Evolutionary conservation across 2,888 invertebrate species (phyloP).

Genomic region (Linnaemya vulpina): DNA sequence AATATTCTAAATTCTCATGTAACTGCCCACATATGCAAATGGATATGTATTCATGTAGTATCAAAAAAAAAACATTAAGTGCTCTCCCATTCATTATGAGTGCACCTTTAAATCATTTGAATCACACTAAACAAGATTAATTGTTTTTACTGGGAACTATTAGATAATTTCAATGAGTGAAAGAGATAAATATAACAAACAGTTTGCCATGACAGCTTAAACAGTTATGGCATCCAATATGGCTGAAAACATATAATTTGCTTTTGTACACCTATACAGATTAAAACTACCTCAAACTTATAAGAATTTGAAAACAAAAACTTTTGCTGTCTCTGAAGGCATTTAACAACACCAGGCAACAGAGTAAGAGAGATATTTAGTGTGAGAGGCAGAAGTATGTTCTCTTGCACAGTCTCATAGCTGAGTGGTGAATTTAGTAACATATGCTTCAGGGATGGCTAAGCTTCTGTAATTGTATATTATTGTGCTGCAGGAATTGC

Average conservation of each 20-base stretch:
- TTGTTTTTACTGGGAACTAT: conserved; percentile 2
- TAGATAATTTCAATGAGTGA: conserved; percentile 68
- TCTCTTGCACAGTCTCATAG: conserved; percentile 46
- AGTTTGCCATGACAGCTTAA: conserved; percentile 50
- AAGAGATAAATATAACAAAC: conserved; percentile 65
- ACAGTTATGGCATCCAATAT: conserved; percentile 81
- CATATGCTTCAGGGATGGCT: too few relatives aligned
- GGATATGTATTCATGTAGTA: too few relatives aligned
- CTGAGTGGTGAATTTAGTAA: conserved; percentile 5
- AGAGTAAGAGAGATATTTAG: background rate
- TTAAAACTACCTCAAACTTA: conserved; percentile 42
- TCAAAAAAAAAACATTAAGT: too few relatives aligned
- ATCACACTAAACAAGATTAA: conserved; percentile 36
- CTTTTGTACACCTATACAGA: conserved; percentile 64
- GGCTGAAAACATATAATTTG: conserved; percentile 75
- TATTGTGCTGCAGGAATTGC: too few relatives aligned
- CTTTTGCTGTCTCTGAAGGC: conserved; percentile 15
- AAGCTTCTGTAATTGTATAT: background rate
- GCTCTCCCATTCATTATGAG: too few relatives aligned
- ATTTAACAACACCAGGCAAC: background rate
- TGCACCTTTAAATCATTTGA: conserved; percentile 35
- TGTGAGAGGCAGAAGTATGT: background rate
- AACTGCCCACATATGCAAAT: too few relatives aligned
- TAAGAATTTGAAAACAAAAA: conserved; percentile 53
- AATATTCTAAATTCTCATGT: too few relatives aligned